phyloP scores from a whole-genome alignment of 2,888 invertebrate genomes.

The Clostera curtula region DNA sequence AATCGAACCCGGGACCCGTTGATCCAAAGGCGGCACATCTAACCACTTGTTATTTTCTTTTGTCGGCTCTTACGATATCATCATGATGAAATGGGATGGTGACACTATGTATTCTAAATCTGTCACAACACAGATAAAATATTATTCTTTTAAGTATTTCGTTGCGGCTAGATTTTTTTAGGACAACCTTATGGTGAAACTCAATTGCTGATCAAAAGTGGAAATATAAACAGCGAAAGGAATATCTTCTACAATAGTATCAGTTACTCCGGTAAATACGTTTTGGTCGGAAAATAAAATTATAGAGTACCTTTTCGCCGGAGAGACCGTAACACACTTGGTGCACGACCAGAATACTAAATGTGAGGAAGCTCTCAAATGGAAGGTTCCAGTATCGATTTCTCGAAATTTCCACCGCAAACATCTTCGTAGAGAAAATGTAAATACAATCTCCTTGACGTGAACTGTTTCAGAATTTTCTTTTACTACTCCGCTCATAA shows the following conservation, averaged over 20 bases:
- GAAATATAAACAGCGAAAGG: constrained; percentile 33
- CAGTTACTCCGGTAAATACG: constrained; percentile 64
- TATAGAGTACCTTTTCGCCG: constrained; percentile 70
- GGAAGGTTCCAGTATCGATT: constrained; percentile 48
- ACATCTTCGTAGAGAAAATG: constrained; percentile 28
- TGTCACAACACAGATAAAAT: no score
- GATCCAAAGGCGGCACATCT: no score
- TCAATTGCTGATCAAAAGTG: constrained; percentile 40
- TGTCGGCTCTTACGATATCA: no score
- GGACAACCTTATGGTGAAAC: no score
- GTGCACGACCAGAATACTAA: constrained; percentile 56
- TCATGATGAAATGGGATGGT: no score
- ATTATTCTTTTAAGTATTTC: no score
- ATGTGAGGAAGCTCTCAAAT: constrained; percentile 27
- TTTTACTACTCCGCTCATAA: no score
- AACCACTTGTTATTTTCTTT: no score
- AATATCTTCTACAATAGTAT: constrained; percentile 57
- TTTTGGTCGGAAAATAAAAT: constrained; percentile 72
- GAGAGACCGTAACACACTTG: constrained; percentile 60
- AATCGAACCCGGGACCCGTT: no score
- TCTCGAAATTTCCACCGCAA: constrained; percentile 39
- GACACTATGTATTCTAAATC: no score
- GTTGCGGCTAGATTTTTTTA: no score
- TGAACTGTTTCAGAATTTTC: no score
- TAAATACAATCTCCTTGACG: constrained; percentile 10